Evolutionary conservation across 35 echinoderm and acorn worm species (phyloP), one percentile per base, ranked within the genome.

Genomic region (Holothuria glaberrima): DNA sequence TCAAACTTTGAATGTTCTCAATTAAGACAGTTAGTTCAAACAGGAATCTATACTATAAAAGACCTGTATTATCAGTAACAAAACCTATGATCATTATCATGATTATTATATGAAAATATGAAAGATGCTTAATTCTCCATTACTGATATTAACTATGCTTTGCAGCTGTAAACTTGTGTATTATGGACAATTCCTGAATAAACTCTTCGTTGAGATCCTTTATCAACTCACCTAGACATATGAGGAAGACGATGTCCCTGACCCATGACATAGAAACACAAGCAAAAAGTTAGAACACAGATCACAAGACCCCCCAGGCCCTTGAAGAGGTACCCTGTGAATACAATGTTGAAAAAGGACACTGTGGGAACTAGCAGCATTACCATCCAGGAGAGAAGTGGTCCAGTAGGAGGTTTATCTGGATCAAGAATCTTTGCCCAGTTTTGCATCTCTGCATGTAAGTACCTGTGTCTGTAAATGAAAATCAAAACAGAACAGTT

Each of bases 351-450:
- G 25, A 80, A 56, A 54, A 94, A 92, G 4, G 71, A 75, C 10
- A 88, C 33, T 31, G 89, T 54, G 4, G 96, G 96, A 25, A 94
- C 27, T 13, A 92, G 62, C 54, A 98, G 57, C 86, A 98, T 88
- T 52, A 92, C 71, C 83, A 90, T 92, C 96, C 96, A 98, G 0
- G 96, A 92, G 1, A 93, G 78, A 9, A 92, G 88, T 16, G 96
- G 96, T 12, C 96, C 96, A 26, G 89, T 73, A 0, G 95, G 95
- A 5, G 93, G 82, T 57, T 90, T 45, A 22, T 83, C 33, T 6
- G 88, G 96, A 2, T 82, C 80, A 18, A 36, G 67, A 6, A 67
- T 73, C 6, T 86, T 41, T 7, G 62, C 58, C 93, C 93, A 98
- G 24, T 92, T 86, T 6, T 50, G 71, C 32, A 94, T 17, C 87